A percentile compares a stretch with the other conserved stretches of the same genome.
Conservation (phyloP, 37 sponge, comb jelly and placozoan genomes). For the Tethya wilhelma region DNA sequence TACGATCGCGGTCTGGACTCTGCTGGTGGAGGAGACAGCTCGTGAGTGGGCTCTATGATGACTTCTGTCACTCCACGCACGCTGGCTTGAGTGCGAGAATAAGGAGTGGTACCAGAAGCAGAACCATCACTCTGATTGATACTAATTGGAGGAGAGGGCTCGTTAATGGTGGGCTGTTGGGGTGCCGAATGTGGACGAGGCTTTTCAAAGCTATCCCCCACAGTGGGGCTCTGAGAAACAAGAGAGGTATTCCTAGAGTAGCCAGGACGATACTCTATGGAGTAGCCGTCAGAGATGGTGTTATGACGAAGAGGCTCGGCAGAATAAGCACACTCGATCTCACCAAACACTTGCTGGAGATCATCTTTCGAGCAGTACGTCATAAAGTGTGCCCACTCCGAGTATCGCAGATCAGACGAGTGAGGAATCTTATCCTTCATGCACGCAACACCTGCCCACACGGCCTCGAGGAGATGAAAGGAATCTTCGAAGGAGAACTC, state of each 20-base stretch:
- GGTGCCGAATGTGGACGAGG: no score
- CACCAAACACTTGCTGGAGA: constrained; percentile 49
- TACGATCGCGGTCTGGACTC: neutral
- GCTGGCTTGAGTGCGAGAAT: no score
- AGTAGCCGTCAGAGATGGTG: constrained; percentile 7
- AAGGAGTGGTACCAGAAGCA: no score
- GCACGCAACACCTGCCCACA: constrained; percentile 29
- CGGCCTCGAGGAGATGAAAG: constrained; percentile 64
- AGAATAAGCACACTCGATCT: constrained; percentile 33
- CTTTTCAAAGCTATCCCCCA: no score
- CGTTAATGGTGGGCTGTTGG: no score
- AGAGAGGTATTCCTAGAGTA: constrained; percentile 31
- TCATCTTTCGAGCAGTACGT: constrained; percentile 52
- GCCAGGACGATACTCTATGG: neutral
- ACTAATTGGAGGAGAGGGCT: no score
- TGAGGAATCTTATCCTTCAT: constrained; percentile 2
- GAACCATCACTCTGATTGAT: no score
- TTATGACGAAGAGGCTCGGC: constrained; percentile 34
- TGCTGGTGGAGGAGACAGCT: no score
- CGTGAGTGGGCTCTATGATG: no score
- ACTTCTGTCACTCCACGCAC: no score
- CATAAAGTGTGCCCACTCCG: constrained; percentile 70
- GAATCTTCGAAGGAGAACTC: constrained; percentile 75
- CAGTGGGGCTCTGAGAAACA: neutral
- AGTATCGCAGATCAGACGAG: neutral